Evolutionary conservation across 2,797 vertebrate genomes (phyloP).

Genomic region (Antrozous pallidus): DNA sequence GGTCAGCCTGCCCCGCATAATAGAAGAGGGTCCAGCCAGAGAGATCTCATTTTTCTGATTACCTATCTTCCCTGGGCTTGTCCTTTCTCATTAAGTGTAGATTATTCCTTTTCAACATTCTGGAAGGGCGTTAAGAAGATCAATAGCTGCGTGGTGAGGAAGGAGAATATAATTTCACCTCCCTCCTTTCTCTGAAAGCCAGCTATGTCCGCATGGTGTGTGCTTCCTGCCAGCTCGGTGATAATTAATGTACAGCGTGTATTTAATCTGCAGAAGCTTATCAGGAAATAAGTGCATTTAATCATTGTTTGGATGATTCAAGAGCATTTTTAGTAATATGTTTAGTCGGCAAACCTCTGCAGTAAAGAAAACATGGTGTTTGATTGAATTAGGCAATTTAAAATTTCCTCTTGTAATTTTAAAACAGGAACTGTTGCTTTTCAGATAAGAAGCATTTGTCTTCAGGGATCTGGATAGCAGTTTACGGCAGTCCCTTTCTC

Average conservation of each 20-base stretch:
- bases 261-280: constrained; percentile 31
- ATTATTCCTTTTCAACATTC: constrained; percentile 58
- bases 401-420: neutral
- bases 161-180: neutral
- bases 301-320: constrained; percentile 18
- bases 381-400: constrained; percentile 56
- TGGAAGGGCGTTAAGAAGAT: constrained; percentile 58
- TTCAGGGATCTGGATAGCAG: neutral
- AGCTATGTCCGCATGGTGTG: neutral
- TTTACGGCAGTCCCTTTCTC: neutral
- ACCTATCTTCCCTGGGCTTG: neutral
- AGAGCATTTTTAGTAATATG: constrained; percentile 44
- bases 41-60: constrained; percentile 27
- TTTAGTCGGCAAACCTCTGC: constrained; percentile 32
- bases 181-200: constrained; percentile 24
- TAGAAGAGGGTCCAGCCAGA: neutral
- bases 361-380: neutral
- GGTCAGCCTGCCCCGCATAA: neutral
- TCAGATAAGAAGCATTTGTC: neutral
- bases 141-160: constrained; percentile 33
- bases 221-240: neutral
- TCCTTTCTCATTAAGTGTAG: constrained; percentile 53
- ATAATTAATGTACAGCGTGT: constrained; percentile 41
- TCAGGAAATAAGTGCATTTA: constrained; percentile 50
- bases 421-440: constrained; percentile 15